Percentiles rank a stretch among this genome's conserved stretches.
phyloP scores from a whole-genome alignment of 2,113 vertebrate genomes.

The Athene cunicularia region DNA sequence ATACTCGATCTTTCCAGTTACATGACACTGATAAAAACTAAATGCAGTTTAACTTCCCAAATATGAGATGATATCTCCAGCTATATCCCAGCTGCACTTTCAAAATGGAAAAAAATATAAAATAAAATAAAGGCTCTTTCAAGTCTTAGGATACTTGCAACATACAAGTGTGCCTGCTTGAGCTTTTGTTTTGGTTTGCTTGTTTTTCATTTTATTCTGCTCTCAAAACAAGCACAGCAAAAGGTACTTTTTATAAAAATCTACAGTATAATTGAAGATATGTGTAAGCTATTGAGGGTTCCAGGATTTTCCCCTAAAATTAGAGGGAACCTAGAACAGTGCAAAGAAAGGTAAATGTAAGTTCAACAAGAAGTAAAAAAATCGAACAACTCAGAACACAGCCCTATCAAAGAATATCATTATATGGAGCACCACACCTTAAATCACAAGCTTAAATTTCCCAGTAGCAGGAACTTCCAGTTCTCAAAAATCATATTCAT shows the following conservation, averaged over 20 bases:
- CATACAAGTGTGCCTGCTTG: not conserved
- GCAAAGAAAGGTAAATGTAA: not conserved
- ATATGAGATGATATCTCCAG: not conserved
- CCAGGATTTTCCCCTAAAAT: not conserved
- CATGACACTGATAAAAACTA: not conserved
- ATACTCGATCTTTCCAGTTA: not conserved
- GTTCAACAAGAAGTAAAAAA: not conserved
- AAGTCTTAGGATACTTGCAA: not conserved
- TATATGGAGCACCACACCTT: not conserved
- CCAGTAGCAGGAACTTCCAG: not conserved
- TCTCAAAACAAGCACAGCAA: not conserved
- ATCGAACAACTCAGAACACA: not conserved
- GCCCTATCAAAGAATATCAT: not conserved
- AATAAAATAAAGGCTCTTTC: not conserved
- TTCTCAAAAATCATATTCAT: not conserved
- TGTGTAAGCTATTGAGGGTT: not conserved
- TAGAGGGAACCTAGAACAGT: not conserved
- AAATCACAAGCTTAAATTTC: not conserved
- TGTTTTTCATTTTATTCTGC: not conserved
- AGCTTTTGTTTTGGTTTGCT: not conserved
- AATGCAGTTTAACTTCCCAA: not conserved
- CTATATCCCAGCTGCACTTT: not conserved
- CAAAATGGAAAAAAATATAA: not conserved
- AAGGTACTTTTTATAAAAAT: not conserved
- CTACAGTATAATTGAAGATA: not conserved